These are phyloP conservation scores for Pangasius djambal DNA, from an alignment of 2,797 vertebrate genomes.

Conservation along the genomic window DNA sequence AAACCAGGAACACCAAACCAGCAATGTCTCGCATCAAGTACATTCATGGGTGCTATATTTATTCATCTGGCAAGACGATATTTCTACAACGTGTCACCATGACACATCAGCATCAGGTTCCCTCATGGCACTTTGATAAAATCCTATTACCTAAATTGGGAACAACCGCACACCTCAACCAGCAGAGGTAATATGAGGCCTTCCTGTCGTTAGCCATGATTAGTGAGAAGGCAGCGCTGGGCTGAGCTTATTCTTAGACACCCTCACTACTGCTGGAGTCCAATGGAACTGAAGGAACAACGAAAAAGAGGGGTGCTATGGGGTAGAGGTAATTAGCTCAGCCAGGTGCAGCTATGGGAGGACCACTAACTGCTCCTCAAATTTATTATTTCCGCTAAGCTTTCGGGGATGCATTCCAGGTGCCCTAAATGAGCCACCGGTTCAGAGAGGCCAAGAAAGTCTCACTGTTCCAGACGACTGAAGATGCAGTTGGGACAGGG, in stretches of 20 bases:
- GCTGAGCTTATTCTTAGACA: conserved; percentile 23
- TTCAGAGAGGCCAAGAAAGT: conserved; percentile 41
- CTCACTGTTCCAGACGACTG: conserved; percentile 47
- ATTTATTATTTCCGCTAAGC: conserved; percentile 95
- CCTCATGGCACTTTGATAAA: conserved; percentile 66
- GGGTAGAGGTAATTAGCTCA: conserved; percentile 88
- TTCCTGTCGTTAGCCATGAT: conserved; percentile 53
- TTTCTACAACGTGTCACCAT: conserved; percentile 8
- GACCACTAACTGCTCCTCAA: conserved; percentile 83
- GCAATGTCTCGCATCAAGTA: not conserved
- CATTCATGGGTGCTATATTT: not conserved
- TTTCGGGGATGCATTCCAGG: conserved; percentile 72
- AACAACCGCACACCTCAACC: conserved; percentile 36
- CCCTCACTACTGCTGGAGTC: conserved; percentile 28
- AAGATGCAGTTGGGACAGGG: conserved; percentile 27
- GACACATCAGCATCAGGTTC: not conserved
- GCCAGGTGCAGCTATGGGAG: conserved; percentile 86
- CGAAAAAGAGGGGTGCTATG: conserved; percentile 36
- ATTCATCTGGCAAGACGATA: not conserved
- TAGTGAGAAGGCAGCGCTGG: conserved; percentile 28
- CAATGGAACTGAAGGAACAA: conserved; percentile 28
- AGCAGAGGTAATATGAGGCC: conserved; percentile 47
- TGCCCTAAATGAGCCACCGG: conserved; percentile 52
- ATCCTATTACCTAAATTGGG: conserved; percentile 38
- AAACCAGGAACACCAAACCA: not conserved